A percentile compares a stretch with the other conserved stretches of the same genome.
phyloP scores from a whole-genome alignment of 2,797 vertebrate species.

The Sebastes baramenuke region DNA sequence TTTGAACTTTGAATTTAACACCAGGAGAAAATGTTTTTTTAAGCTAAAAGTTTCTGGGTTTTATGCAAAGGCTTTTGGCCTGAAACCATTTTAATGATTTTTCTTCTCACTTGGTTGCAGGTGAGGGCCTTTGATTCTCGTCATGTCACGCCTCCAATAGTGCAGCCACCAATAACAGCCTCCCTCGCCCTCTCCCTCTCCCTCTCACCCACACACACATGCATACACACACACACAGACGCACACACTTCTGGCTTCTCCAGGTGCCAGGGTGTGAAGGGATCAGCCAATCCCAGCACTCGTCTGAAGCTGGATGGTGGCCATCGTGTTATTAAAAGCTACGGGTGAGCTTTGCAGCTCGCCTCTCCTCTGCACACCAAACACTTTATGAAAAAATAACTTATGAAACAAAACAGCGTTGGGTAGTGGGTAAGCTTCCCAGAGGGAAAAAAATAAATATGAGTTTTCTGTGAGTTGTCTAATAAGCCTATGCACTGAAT shows the following conservation, averaged over 20 bases:
- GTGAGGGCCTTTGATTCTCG: conserved; percentile 88
- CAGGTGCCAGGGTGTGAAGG: conserved; percentile 89
- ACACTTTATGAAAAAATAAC: conserved; percentile 66
- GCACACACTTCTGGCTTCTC: conserved; percentile 83
- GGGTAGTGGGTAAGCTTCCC: conserved; percentile 41
- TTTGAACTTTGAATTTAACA: conserved; percentile 62
- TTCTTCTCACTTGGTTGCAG: conserved; percentile 86
- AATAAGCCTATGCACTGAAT: conserved; percentile 46
- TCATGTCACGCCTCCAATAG: conserved; percentile 84
- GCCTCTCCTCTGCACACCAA: conserved; percentile 78
- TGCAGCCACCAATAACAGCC: conserved; percentile 71
- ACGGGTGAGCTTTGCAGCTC: conserved; percentile 89
- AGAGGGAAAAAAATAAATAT: conserved; percentile 34
- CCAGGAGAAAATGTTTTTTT: conserved; percentile 26
- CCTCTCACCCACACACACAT: conserved; percentile 17
- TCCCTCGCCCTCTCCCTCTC: conserved; percentile 47
- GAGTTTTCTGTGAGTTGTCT: conserved; percentile 48
- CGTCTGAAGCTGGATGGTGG: conserved; percentile 90
- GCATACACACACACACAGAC: conserved; percentile 52
- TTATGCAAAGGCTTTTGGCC: conserved; percentile 86
- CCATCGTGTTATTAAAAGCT: conserved; percentile 96
- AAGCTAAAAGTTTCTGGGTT: conserved; percentile 65
- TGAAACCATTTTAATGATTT: conserved; percentile 93
- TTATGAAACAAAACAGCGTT: conserved; percentile 57
- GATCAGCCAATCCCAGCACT: conserved; percentile 85